A percentile compares a stretch with the other conserved stretches of the same genome.
phyloP scores from a whole-genome alignment of 2,113 vertebrate genomes.

The Mus spicilegus region DNA sequence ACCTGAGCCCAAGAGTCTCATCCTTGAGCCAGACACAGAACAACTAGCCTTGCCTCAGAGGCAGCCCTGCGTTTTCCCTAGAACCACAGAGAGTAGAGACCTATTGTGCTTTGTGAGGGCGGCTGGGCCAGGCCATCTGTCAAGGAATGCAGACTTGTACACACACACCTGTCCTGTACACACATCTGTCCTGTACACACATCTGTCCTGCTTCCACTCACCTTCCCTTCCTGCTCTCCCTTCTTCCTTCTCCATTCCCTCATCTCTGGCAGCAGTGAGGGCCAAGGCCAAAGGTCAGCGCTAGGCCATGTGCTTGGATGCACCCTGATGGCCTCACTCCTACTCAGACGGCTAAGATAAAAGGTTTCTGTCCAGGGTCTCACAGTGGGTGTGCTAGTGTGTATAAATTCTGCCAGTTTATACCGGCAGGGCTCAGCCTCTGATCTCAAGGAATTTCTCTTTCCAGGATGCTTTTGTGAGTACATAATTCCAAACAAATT shows the following conservation, averaged over 20 bases:
- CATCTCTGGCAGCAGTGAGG: not conserved
- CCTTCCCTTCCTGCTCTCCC: not conserved
- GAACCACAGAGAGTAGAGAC: not conserved
- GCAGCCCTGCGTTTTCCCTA: no score
- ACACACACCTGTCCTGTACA: not conserved
- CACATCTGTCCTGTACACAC: no score
- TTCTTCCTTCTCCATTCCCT: not conserved
- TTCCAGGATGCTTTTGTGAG: not conserved
- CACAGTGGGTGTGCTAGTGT: not conserved
- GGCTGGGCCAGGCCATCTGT: not conserved
- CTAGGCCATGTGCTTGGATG: not conserved
- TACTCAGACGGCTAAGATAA: not conserved
- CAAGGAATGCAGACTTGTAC: not conserved
- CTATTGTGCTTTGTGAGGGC: not conserved
- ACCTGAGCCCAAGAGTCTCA: not conserved
- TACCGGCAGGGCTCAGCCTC: not conserved
- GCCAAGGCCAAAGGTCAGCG: not conserved
- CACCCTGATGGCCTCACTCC: not conserved
- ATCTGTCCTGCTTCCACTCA: not conserved
- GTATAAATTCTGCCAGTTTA: not conserved
- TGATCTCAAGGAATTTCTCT: not conserved
- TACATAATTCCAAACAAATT: not conserved
- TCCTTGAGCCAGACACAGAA: not conserved
- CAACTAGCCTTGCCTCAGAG: not conserved
- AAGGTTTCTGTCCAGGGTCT: not conserved